A percentile compares a stretch with the other conserved stretches of the same genome.
These are phyloP conservation scores for Ectemnius lituratus DNA, from an alignment of 2,888 invertebrate species.

Conservation along the genomic window DNA sequence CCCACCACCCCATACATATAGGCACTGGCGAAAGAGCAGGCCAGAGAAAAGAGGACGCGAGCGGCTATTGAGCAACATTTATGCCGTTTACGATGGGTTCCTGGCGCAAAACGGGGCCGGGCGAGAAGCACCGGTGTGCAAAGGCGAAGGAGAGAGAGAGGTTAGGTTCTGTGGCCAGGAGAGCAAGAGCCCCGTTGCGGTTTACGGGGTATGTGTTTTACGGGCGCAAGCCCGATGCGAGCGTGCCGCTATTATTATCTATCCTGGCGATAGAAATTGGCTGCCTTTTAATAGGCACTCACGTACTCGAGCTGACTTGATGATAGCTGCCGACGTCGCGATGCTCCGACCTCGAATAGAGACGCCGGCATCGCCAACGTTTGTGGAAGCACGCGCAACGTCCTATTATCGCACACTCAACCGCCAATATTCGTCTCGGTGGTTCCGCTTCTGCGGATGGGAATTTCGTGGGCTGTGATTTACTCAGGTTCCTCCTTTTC, in stretches of 20 bases:
- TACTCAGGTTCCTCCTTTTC: too few species aligned
- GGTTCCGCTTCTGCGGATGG: background rate
- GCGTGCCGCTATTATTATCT: constrained; percentile 62
- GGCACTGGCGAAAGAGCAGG: constrained; percentile 20
- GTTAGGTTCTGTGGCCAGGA: constrained; percentile 9
- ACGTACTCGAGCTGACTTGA: constrained; percentile 32
- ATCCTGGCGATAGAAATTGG: constrained; percentile 56
- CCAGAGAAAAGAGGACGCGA: constrained; percentile 32
- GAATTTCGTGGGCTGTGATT: too few species aligned
- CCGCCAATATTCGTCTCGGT: constrained; percentile 2
- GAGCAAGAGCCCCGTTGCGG: constrained; percentile 57
- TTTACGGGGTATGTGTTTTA: constrained; percentile 56
- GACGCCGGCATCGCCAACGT: background rate
- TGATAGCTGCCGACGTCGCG: constrained; percentile 32
- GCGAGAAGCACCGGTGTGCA: constrained; percentile 24
- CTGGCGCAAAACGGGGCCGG: constrained; percentile 13
- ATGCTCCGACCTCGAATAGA: background rate
- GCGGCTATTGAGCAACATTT: constrained; percentile 49
- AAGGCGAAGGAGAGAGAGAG: constrained; percentile 19
- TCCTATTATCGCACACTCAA: constrained; percentile 6
- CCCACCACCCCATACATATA: background rate
- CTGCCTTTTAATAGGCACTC: constrained; percentile 53
- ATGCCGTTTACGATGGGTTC: constrained; percentile 57
- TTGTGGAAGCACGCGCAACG: background rate
- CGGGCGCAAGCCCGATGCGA: constrained; percentile 47